Base-by-base conservation (phyloP, 2,797 vertebrate species). In the Glossophaga mutica region DNA sequence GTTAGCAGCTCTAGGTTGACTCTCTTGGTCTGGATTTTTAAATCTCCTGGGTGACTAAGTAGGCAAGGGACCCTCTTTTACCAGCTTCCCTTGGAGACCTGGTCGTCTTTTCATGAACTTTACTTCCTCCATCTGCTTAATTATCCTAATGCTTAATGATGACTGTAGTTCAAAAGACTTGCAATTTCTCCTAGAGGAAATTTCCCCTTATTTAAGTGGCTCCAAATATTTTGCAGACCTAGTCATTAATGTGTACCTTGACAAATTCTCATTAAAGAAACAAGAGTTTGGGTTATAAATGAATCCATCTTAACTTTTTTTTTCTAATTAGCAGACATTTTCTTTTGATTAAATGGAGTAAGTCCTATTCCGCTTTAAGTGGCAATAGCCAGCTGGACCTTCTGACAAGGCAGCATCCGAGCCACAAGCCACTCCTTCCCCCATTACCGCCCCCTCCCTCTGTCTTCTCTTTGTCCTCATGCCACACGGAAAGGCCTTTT, bases 81-180 rank as follows among this genome's bases (percentile, higher is more conserved):
- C 79, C 48, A 65, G 52, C 32, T 92, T 85, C 29, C 44, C 84
- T 87, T 77, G 84, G 88, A 96, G 86, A 96, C 96, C 74, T 97
- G 87, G 12, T 89, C 86, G 55, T 42, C 48, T 98, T 97, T 96
- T 93, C 94, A 93, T 94, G 73, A 94, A 57, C 91, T 94, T 97
- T 85, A 8, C 6, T 89, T 97, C 87, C 24, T 96, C 32, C 24
- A 91, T 97, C 26, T 92, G 34, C 12, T 79, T 96, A 97, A 96
- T 91, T 97, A 96, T 94, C 48, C 87, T 96, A 87, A 86, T 87
- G 29, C 92, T 90, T 39, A 96, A 71, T 89, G 78, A 59, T 93
- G 70, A 39, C 85, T 86, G 4, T 3, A 8, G 91, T 50, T 42
- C 70, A 97, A 15, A 91, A 96, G 73, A 70, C 42, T 48, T 71